A percentile compares a stretch with the other conserved stretches of the same genome.
Conservation (phyloP, 2,888 invertebrate species). For the Drosophila algonquin region DNA sequence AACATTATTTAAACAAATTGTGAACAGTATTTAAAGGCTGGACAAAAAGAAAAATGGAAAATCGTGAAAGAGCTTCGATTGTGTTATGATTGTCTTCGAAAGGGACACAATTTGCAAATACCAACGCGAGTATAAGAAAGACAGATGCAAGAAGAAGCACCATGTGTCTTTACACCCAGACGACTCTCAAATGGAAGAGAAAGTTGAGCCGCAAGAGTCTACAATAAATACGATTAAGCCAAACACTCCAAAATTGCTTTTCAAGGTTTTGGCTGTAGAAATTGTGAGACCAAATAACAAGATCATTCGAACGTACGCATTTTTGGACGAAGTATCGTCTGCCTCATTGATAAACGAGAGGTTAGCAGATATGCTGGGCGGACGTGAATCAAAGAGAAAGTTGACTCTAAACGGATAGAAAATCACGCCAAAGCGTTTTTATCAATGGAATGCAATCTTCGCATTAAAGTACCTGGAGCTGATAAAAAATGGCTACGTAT, state of each 20-base stretch:
- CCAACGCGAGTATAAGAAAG: neutral
- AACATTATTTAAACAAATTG: neutral
- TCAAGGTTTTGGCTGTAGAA: slow-evolving; percentile 4
- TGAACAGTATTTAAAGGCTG: neutral
- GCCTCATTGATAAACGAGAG: slow-evolving; percentile 4
- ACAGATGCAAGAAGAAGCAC: slow-evolving; percentile 2
- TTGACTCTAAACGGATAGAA: slow-evolving; percentile 4
- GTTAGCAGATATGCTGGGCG: neutral
- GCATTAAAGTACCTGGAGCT: neutral
- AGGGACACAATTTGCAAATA: neutral
- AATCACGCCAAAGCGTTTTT: neutral
- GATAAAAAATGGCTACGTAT: slow-evolving; percentile 1
- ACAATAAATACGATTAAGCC: neutral
- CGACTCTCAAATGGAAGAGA: neutral
- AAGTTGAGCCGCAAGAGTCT: neutral
- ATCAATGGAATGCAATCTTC: neutral
- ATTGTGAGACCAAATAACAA: neutral
- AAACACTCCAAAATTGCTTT: slow-evolving; percentile 3
- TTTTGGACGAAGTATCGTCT: slow-evolving; percentile 8
- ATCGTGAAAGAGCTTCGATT: neutral
- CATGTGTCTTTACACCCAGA: neutral
- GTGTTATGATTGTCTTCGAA: neutral
- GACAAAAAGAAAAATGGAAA: neutral
- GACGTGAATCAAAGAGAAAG: neutral
- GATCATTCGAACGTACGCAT: neutral